Evolutionary conservation across 2,797 vertebrate genomes (phyloP).

Genomic region (Ceryle rudis): DNA sequence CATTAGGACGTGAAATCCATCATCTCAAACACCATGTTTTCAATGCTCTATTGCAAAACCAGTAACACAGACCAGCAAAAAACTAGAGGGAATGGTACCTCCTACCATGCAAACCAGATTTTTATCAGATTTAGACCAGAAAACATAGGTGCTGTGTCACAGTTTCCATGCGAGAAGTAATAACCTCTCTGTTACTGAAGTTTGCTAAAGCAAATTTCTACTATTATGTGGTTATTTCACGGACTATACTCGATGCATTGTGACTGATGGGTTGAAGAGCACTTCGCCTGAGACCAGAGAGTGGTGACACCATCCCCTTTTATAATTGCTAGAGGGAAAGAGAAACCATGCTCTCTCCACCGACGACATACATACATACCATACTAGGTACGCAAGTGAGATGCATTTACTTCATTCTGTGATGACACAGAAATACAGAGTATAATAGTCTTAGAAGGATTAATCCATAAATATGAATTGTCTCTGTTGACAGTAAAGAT

Average conservation of each 20-base stretch:
- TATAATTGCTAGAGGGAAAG: background rate
- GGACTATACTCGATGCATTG: background rate
- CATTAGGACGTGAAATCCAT: background rate
- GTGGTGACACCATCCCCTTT: background rate
- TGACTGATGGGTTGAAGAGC: background rate
- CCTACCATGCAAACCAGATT: background rate
- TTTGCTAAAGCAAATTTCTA: background rate
- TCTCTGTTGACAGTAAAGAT: background rate
- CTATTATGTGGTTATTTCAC: background rate
- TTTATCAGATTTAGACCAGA: background rate
- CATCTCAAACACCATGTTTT: background rate
- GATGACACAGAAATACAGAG: background rate
- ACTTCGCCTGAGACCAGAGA: background rate
- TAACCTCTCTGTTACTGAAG: background rate
- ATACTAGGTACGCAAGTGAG: background rate
- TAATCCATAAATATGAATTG: background rate
- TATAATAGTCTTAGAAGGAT: background rate
- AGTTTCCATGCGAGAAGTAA: background rate
- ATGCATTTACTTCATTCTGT: background rate
- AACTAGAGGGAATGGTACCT: background rate
- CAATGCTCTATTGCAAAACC: background rate
- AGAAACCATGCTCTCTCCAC: background rate
- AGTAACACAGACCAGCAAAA: background rate
- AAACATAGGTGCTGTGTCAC: background rate
- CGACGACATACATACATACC: rapidly evolving